Evolutionary conservation across 2,113 vertebrate species (phyloP), one percentile per base, ranked within the genome.

Genomic region (Struthio camelus): DNA sequence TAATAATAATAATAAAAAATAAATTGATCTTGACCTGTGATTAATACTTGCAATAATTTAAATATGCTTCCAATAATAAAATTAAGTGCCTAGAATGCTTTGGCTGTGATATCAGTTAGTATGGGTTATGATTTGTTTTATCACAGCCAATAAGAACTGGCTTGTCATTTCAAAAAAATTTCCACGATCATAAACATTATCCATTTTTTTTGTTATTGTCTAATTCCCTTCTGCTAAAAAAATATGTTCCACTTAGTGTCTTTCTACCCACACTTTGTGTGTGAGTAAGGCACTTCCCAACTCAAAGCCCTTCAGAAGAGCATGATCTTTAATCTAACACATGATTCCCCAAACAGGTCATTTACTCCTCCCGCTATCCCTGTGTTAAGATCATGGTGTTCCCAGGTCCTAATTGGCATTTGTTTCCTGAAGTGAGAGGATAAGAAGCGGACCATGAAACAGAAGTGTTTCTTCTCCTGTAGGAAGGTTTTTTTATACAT

Each of bases 351-450:
- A 40, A 85, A 91, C 23, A 73, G 14, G 64, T 89, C 25, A 61
- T 9, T 80, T 97, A 71, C 81, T 96, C 81, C 66, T 93, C 72
- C 70, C 89, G 44, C n/a, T 94, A 87, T 76, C 11, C 18, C 51
- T 59, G 0, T 70, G 42, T 79, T 81, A 93, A 92, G 87, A 70
- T 64, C 90, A 70, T 81, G 8, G 27, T 67, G 62, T 22, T 94
- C 42, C 51, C 8, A 40, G 87, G 16, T 42, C 83, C 42, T 87
- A 94, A 95, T 34, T 95, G 93, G 34, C 85, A 91, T 95, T 97
- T 78, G 91, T 97, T 96, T 76, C 34, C 61, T 12, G 10, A 75
- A 79, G 23, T 61, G 48, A 87, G 46, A 83, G 27, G 44, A 58
- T 36, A 75, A 56, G 84, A 86, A 95, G 58, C 67, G 32, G 32